Percentiles rank a stretch among this genome's conserved stretches.
These are phyloP conservation scores for Drosophila rellima DNA, from an alignment of 2,888 invertebrate genomes.

Conservation along the genomic window DNA sequence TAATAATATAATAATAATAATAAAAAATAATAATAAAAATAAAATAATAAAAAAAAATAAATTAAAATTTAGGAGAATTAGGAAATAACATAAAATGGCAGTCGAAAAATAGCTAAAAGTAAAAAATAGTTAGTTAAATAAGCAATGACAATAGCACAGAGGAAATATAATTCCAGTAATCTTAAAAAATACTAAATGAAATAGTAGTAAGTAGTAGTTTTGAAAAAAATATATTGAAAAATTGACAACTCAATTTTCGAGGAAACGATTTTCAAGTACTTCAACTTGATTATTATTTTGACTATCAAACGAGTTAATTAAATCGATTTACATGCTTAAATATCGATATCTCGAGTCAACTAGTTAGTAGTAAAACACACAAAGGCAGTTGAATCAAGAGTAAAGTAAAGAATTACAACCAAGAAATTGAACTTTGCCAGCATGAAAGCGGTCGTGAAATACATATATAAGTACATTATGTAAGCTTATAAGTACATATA, in stretches of 20 bases:
- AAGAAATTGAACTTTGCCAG: neutral
- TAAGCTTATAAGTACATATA: neutral
- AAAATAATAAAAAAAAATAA: neutral
- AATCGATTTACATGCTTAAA: too few species aligned
- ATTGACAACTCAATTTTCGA: too few species aligned
- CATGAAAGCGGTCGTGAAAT: neutral
- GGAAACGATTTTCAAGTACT: too few species aligned
- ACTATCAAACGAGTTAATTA: too few species aligned
- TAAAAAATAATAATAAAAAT: too few species aligned
- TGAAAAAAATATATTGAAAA: too few species aligned
- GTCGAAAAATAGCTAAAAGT: neutral
- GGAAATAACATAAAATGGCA: neutral
- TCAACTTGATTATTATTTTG: too few species aligned
- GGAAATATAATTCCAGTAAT: neutral
- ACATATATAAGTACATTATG: neutral
- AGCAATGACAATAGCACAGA: too few species aligned
- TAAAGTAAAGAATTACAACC: conserved; percentile 1
- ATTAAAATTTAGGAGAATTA: neutral
- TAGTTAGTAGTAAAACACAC: neutral
- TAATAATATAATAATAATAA: too few species aligned
- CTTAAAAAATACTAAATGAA: neutral
- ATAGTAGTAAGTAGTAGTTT: neutral
- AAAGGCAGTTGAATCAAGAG: neutral
- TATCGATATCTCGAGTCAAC: too few species aligned
- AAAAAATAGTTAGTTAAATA: neutral